Conservation (phyloP, 2,113 vertebrate genomes). For the Pimephales promelas region DNA sequence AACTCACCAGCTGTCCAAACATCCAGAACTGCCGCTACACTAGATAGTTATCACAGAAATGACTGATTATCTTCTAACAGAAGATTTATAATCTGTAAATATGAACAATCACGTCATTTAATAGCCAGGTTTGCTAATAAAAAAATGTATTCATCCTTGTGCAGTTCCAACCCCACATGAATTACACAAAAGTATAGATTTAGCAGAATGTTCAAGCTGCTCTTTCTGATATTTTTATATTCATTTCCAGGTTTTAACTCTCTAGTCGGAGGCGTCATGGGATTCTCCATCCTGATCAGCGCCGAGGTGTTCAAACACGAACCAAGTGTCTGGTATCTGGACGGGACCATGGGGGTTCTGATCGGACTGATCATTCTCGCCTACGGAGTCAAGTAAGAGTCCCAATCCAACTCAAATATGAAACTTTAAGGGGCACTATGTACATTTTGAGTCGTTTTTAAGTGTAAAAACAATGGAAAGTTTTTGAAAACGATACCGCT, state of each 20-base stretch:
- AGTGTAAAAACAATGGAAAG: too few relatives aligned
- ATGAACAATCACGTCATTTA: neutral
- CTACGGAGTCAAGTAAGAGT: constrained; percentile 93
- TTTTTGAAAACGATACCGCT: too few relatives aligned
- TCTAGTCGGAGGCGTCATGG: constrained; percentile 94
- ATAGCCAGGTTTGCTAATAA: neutral
- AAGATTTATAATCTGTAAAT: neutral
- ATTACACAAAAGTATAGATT: neutral
- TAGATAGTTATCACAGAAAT: neutral
- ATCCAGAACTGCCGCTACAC: neutral
- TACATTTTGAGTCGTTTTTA: too few relatives aligned
- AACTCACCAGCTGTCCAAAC: constrained; percentile 32
- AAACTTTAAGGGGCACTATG: too few relatives aligned
- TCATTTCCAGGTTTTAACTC: constrained; percentile 90
- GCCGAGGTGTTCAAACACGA: constrained; percentile 95
- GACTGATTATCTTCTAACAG: neutral
- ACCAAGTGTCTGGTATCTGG: constrained; percentile 92
- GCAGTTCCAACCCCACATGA: neutral
- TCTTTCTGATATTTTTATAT: neutral
- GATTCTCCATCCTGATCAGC: constrained; percentile 96
- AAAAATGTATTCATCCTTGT: neutral
- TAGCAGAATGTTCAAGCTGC: neutral
- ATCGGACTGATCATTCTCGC: constrained; percentile 94
- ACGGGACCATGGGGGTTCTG: constrained; percentile 89
- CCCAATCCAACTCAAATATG: neutral